phyloP scores from a whole-genome alignment of 2,113 vertebrate species.

The Ceuthmochares aereus region DNA sequence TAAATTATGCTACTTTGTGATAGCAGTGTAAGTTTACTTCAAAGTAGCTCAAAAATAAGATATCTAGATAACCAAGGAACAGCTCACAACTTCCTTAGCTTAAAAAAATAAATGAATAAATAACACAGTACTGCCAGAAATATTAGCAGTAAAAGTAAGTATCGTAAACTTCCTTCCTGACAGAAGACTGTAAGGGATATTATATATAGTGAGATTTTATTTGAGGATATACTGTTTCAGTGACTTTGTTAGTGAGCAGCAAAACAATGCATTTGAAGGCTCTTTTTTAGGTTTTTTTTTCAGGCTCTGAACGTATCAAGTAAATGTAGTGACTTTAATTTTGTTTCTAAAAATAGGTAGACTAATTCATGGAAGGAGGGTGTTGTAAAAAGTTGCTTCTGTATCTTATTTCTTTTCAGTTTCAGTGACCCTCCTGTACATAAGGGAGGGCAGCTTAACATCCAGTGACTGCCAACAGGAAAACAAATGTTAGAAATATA shows the following conservation, averaged over 20 bases:
- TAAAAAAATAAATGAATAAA: not conserved
- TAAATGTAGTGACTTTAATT: not conserved
- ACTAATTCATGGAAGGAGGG: not conserved
- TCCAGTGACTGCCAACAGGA: not conserved
- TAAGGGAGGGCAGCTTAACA: not conserved
- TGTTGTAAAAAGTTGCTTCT: not conserved
- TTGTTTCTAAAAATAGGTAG: not conserved
- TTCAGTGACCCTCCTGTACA: not conserved
- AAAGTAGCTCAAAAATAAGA: not conserved
- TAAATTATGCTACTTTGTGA: not conserved
- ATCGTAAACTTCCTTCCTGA: not conserved
- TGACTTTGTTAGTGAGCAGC: not conserved
- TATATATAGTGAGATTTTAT: not conserved
- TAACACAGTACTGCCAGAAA: not conserved
- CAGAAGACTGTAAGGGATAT: not conserved
- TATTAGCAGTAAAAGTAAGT: not conserved
- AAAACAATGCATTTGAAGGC: not conserved
- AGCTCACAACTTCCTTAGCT: not conserved
- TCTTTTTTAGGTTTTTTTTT: not conserved
- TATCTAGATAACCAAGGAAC: not conserved
- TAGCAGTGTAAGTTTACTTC: not conserved
- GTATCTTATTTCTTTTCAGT: not conserved
- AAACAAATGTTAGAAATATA: not conserved
- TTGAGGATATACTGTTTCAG: not conserved
- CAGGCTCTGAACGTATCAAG: not conserved